Conservation (phyloP, 1,140 invertebrate genomes). For the Diorhabda sublineata region DNA sequence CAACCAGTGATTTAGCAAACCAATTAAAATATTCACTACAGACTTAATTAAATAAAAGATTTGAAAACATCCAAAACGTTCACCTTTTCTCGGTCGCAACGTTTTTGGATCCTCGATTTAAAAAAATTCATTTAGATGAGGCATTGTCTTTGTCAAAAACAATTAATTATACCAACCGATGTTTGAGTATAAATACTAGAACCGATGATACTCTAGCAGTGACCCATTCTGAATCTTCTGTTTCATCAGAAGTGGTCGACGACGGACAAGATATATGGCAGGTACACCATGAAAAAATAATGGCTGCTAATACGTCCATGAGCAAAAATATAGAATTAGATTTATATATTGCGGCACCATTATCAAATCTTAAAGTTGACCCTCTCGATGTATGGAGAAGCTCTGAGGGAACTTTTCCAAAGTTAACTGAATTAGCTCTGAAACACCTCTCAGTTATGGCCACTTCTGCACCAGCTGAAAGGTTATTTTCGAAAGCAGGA, state of each 20-base stretch:
- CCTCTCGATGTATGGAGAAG: neutral
- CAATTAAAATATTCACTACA: too few species aligned
- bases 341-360: neutral
- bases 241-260: neutral
- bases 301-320: conserved; percentile 1
- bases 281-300: conserved; percentile 11
- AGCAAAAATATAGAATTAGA: conserved; percentile 6
- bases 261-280: conserved; percentile 9
- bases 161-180: conserved; percentile 9
- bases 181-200: neutral
- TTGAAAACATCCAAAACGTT: too few species aligned
- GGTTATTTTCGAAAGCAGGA: conserved; percentile 2
- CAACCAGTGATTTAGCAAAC: too few species aligned
- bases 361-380: neutral
- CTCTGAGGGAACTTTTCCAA: neutral
- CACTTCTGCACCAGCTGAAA: neutral
- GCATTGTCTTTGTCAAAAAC: neutral
- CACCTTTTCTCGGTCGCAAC: too few species aligned
- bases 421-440: neutral
- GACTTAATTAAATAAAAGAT: too few species aligned
- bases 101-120: too few species aligned
- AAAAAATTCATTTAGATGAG: too few species aligned
- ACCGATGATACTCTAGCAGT: neutral
- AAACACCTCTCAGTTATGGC: neutral
- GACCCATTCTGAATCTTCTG: too few species aligned